Base-by-base conservation (phyloP, 2,797 vertebrate species). In the Lutjanus argentimaculatus region DNA sequence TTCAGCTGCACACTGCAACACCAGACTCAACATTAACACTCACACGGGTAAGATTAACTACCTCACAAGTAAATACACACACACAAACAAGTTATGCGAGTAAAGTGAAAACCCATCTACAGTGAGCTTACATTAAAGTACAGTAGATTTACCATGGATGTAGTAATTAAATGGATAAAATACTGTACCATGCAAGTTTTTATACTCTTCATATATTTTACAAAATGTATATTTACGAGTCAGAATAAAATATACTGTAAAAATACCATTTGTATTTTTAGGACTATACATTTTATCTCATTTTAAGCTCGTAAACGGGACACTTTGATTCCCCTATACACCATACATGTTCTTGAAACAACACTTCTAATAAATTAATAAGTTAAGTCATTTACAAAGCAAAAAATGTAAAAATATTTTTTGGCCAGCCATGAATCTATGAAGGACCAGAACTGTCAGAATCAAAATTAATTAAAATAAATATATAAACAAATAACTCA, bases 1-100 rank as follows among this genome's bases (percentile, higher is more conserved):
- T 59, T 72, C 81, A 15, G 56, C 7, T n/a, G 36, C 66, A 49
- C 77, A 19, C 90, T 92, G 78, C 30, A 90, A 88, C 72, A 74
- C 7, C 67, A 21, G 22, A 13, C 14, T 43, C 43, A 6, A 30
- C n/a, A 1, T 85, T 52, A 75, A n/a, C 0, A 57, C 25, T 1
- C 48, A 40, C 70, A 66, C 36, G 42, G 12, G 3, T 8, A 1
- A 30, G 30, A 40, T 17, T 0, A 17, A 21, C 51, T 8, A 21
- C 9, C 45, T 19, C 53, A 52, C 16, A 61, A 53, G 49, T 48
- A 53, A 12, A 57, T 15, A 65, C 64, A 67, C 52, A 52, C 5
- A 76, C 62, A 0, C 30, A 11, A 22, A 45, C 40, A 25, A 11
- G 51, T 25, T 62, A 56, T 61, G 15, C 63, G 22, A 14, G 25